A percentile compares a stretch with the other conserved stretches of the same genome.
These are phyloP conservation scores for Colletes gigas DNA, from an alignment of 1,140 invertebrate genomes.

Conservation along the genomic window DNA sequence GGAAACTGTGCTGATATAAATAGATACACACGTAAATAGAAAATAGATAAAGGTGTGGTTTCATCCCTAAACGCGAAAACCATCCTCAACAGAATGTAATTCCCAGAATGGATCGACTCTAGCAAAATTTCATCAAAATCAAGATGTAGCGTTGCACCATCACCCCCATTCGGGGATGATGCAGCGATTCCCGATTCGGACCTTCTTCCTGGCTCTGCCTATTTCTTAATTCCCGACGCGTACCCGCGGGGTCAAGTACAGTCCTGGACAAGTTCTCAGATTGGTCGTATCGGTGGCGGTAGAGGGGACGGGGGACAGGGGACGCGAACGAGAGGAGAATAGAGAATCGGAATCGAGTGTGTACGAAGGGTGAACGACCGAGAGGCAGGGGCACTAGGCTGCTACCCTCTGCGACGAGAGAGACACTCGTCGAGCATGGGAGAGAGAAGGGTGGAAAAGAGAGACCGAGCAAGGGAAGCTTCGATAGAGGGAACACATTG, in stretches of 20 bases:
- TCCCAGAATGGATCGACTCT: too few species aligned
- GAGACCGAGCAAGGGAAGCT: slow-evolving; percentile 57
- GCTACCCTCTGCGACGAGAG: slow-evolving; percentile 75
- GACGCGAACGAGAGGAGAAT: slow-evolving; percentile 22
- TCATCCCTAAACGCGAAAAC: too few species aligned
- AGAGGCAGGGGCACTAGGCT: slow-evolving; percentile 80
- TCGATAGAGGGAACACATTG: slow-evolving; percentile 63
- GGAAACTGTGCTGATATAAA: too few species aligned
- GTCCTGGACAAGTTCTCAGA: slow-evolving; percentile 46
- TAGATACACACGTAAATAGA: too few species aligned
- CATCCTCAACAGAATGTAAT: too few species aligned
- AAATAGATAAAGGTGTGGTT: too few species aligned
- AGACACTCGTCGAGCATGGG: slow-evolving; percentile 21
- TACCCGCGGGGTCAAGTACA: slow-evolving; percentile 76
- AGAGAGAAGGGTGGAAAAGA: slow-evolving; percentile 27
- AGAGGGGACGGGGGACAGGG: not conserved
- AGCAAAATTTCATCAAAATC: too few species aligned
- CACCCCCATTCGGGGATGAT: too few species aligned
- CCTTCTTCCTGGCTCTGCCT: not conserved
- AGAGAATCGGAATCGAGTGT: slow-evolving; percentile 70
- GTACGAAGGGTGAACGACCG: slow-evolving; percentile 79
- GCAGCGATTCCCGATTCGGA: not conserved
- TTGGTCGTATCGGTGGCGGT: slow-evolving; percentile 46
- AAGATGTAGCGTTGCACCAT: too few species aligned
- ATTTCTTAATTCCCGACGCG: slow-evolving; percentile 41